phyloP scores from a whole-genome alignment of 2,797 vertebrate species.

The Trichosurus vulpecula region DNA sequence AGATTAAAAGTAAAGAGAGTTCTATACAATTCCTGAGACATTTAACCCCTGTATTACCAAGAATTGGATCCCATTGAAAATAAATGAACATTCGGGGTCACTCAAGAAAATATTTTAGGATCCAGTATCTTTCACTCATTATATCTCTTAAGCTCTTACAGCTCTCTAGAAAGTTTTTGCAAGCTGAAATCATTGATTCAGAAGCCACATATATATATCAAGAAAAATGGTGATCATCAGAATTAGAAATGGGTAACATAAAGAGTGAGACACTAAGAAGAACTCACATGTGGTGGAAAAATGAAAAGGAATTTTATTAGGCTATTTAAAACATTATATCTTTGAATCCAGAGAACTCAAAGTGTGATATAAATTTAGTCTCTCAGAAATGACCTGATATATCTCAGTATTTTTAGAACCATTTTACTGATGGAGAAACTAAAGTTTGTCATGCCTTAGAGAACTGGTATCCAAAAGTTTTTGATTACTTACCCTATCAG shows the following conservation, averaged over 20 bases:
- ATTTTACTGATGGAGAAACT: slow-evolving; percentile 35
- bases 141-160: slow-evolving; percentile 5
- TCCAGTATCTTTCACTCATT: slow-evolving; percentile 21
- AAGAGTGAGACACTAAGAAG: neutral
- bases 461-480: neutral
- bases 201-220: neutral
- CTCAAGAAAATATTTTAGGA: slow-evolving; percentile 35
- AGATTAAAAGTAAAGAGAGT: slow-evolving; percentile 65
- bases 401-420: slow-evolving; percentile 42
- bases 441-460: neutral
- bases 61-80: slow-evolving; percentile 44
- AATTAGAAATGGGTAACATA: neutral
- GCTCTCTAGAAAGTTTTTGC: slow-evolving; percentile 20
- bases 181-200: neutral
- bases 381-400: slow-evolving; percentile 1
- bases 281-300: neutral
- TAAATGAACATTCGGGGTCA: slow-evolving; percentile 24
- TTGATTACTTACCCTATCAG: neutral
- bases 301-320: neutral
- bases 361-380: slow-evolving; percentile 9
- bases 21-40: slow-evolving; percentile 58
- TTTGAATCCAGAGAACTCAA: slow-evolving; percentile 27
- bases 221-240: neutral
- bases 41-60: slow-evolving; percentile 57
- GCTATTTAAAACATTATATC: slow-evolving; percentile 12